These are phyloP conservation scores for Lycaon pictus DNA, from an alignment of 2,113 vertebrate species.

Conservation along the genomic window DNA sequence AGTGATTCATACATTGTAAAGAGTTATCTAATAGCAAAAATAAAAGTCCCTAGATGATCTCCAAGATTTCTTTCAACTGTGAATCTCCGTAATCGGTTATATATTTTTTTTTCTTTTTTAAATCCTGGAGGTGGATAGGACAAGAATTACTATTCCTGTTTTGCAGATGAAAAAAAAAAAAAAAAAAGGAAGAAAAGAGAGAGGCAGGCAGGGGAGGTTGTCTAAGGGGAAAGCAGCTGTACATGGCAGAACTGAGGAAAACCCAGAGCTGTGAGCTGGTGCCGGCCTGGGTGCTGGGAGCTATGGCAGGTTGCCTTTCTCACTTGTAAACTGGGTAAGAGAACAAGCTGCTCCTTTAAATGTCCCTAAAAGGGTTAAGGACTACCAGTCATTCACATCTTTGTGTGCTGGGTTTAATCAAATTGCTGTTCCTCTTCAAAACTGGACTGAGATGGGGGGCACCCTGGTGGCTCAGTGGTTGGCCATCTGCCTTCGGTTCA, in stretches of 20 bases:
- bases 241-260: not conserved
- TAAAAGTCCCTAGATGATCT: not conserved
- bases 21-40: not conserved
- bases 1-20: not conserved
- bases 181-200: not conserved
- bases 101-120: not conserved
- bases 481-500: no score
- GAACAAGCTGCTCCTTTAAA: not conserved
- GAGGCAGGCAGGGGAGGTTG: not conserved
- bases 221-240: not conserved
- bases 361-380: not conserved
- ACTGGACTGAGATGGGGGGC: not conserved
- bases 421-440: not conserved
- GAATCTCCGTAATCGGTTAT: not conserved
- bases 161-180: not conserved
- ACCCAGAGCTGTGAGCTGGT: rapidly evolving
- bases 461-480: no score
- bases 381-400: not conserved
- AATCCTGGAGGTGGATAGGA: not conserved
- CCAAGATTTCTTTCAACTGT: not conserved
- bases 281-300: not conserved
- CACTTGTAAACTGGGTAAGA: not conserved
- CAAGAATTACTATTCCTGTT: not conserved
- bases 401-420: not conserved
- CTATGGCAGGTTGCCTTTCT: not conserved